phyloP scores from a whole-genome alignment of 2,797 vertebrate genomes.

The Schizothorax lantsangensis region DNA sequence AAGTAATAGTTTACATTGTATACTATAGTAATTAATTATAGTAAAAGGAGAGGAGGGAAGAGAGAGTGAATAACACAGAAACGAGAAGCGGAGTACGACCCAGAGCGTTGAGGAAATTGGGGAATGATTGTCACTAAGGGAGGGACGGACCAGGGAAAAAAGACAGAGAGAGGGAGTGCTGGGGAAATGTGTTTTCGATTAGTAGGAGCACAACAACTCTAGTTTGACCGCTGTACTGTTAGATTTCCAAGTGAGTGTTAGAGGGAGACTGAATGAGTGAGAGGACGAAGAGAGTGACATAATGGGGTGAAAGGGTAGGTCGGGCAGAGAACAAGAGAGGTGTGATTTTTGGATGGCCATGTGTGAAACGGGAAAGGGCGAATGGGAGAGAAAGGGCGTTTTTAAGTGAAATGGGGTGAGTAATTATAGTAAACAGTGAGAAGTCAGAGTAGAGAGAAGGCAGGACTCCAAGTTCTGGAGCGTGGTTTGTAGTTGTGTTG shows the following conservation, averaged over 20 bases:
- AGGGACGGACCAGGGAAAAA: constrained; percentile 67
- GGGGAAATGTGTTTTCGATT: constrained; percentile 81
- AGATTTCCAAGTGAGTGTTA: constrained; percentile 75
- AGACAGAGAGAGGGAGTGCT: constrained; percentile 57
- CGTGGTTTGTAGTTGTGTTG: constrained; percentile 61
- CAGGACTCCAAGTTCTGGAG: constrained; percentile 68
- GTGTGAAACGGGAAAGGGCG: constrained; percentile 65
- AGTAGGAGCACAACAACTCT: constrained; percentile 72
- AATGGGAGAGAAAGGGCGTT: constrained; percentile 62
- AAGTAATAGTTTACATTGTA: not conserved
- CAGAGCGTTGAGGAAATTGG: constrained; percentile 68
- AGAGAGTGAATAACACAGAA: constrained; percentile 49
- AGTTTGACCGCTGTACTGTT: constrained; percentile 75
- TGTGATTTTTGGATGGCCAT: constrained; percentile 72
- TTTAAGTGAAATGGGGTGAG: constrained; percentile 74
- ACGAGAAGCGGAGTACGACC: constrained; percentile 57
- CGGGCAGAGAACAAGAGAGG: constrained; percentile 70
- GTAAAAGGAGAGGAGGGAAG: constrained; percentile 49
- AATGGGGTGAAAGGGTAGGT: constrained; percentile 64
- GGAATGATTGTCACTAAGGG: constrained; percentile 74
- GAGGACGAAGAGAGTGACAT: constrained; percentile 64
- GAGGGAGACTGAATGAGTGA: constrained; percentile 64
- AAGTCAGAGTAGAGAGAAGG: constrained; percentile 67
- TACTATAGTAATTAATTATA: not conserved
- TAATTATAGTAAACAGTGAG: constrained; percentile 78